Conservation (phyloP, 2,888 invertebrate genomes). For the Caenorhabditis panamensis region DNA sequence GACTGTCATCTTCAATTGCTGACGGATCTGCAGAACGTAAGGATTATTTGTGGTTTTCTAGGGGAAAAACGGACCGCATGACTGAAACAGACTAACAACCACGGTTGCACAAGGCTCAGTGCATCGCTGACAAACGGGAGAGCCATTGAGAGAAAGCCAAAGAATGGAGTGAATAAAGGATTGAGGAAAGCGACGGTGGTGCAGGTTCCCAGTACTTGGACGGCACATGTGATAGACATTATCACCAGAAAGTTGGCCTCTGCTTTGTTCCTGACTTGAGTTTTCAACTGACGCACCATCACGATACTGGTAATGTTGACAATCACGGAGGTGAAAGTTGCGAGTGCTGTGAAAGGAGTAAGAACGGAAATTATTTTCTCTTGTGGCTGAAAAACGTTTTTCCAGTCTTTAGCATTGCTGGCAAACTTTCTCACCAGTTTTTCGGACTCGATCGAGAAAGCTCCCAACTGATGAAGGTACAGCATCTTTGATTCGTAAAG, state of each 20-base stretch:
- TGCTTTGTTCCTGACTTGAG: slow-evolving; percentile 5
- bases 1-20: not conserved
- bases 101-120: slow-evolving; percentile 21
- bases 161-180: not conserved
- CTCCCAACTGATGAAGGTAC: slow-evolving; percentile 1
- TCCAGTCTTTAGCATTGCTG: no score
- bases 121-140: slow-evolving; percentile 39
- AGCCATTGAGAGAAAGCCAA: not conserved
- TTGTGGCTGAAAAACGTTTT: slow-evolving; percentile 26
- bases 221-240: slow-evolving; percentile 4
- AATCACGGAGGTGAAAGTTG: slow-evolving; percentile 3
- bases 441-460: not conserved
- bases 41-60: not conserved
- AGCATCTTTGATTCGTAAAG: slow-evolving; percentile 2
- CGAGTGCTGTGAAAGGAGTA: slow-evolving; percentile 22
- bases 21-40: slow-evolving; percentile 11
- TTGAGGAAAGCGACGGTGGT: not conserved
- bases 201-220: slow-evolving; percentile 20
- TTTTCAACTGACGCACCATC: slow-evolving; percentile 9
- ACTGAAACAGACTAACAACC: slow-evolving; percentile 21
- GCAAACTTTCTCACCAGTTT: not conserved
- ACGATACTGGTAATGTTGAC: slow-evolving; percentile 1
- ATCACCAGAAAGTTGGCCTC: slow-evolving; percentile 20
- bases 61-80: not conserved
- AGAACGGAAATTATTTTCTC: not conserved